phyloP scores from a whole-genome alignment of 2,113 vertebrate species.

The Entelurus aequoreus region DNA sequence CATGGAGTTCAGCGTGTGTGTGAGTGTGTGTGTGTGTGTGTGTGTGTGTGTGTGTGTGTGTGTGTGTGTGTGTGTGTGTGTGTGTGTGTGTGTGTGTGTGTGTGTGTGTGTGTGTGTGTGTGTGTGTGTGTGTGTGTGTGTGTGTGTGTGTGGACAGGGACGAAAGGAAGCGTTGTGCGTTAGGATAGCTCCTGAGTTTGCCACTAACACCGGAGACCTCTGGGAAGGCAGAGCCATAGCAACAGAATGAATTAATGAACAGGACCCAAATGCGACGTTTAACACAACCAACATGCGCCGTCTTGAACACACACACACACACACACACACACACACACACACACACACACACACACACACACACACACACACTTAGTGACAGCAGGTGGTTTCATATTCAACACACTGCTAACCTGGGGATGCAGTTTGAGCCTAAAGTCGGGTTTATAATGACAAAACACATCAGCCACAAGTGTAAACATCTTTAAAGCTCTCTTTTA shows the following conservation, averaged over 20 bases:
- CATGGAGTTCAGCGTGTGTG: slow-evolving; percentile 21
- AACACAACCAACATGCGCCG: slow-evolving; percentile 40
- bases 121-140: slow-evolving; percentile 25
- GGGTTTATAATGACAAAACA: slow-evolving; percentile 22
- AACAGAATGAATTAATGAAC: slow-evolving; percentile 70
- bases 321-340: slow-evolving; percentile 19
- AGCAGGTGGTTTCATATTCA: slow-evolving; percentile 61
- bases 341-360: slow-evolving; percentile 4
- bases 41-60: slow-evolving; percentile 25
- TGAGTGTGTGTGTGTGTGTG: slow-evolving; percentile 24
- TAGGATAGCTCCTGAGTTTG: slow-evolving; percentile 36
- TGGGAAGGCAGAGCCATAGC: slow-evolving; percentile 57
- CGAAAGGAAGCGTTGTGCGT: slow-evolving; percentile 27
- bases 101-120: slow-evolving; percentile 23
- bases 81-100: slow-evolving; percentile 22
- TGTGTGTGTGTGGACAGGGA: slow-evolving; percentile 27
- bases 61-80: slow-evolving; percentile 19
- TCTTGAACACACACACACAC: slow-evolving; percentile 12
- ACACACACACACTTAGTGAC: slow-evolving; percentile 20
- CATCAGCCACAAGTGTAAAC: not conserved
- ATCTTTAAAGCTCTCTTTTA: not conserved
- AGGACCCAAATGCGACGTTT: slow-evolving; percentile 51
- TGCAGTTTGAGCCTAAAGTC: slow-evolving; percentile 15
- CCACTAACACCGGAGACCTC: slow-evolving; percentile 54
- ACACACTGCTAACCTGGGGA: slow-evolving; percentile 41